Conservation (phyloP, 2,888 invertebrate species). For the Chrysopilus asiliformis region DNA sequence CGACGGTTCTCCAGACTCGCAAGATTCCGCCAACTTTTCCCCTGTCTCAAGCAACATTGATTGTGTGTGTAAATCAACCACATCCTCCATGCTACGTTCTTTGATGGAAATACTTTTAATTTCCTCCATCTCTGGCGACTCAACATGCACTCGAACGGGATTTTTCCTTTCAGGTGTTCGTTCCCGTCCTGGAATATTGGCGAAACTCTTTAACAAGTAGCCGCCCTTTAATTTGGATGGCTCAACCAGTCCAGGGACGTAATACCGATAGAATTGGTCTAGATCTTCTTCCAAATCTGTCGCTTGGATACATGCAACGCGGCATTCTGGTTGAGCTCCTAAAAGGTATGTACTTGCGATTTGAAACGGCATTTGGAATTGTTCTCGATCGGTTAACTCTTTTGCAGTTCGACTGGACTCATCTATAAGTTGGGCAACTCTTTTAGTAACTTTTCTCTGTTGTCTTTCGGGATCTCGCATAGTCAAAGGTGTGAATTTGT, state of each 20-base stretch:
- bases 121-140: no score
- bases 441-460: slow-evolving; percentile 20
- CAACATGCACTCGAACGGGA: no score
- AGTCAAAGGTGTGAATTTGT: slow-evolving; percentile 31
- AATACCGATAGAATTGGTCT: no score
- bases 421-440: slow-evolving; percentile 19
- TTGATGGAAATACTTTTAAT: no score
- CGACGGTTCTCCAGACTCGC: no score
- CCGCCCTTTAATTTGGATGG: slow-evolving; percentile 34
- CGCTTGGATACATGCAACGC: no score
- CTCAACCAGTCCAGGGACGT: slow-evolving; percentile 38
- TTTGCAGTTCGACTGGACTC: background rate
- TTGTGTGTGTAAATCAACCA: no score
- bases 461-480: slow-evolving; percentile 25
- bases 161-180: no score
- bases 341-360: slow-evolving; percentile 7
- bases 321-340: slow-evolving; percentile 1
- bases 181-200: slow-evolving; percentile 48
- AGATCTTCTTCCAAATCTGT: slow-evolving; percentile 18
- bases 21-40: no score
- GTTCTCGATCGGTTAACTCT: background rate
- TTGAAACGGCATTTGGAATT: background rate
- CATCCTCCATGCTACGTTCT: no score
- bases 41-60: no score
- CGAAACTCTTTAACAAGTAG: slow-evolving; percentile 46